Base-by-base conservation (phyloP, 2,113 vertebrate genomes). In the Pelodiscus sinensis region DNA sequence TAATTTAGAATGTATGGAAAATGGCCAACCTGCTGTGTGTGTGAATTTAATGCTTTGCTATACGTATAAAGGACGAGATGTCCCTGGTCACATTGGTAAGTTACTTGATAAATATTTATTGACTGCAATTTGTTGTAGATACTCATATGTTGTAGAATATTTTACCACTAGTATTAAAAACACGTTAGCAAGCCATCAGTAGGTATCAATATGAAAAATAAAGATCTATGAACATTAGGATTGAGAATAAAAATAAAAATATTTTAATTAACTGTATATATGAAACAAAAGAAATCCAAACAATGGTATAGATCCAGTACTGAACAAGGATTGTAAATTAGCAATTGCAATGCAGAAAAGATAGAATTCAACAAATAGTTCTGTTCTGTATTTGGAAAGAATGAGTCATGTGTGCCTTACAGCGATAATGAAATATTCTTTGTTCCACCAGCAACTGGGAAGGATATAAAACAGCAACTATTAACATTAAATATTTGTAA, bases 1-100 rank as follows among this genome's bases (percentile, higher is more conserved):
- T 38, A 96, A 97, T 88, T 94, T 97, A 57, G 96, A 98, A 85
- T 99, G 99, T 86, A 5, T 56, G 50, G 98, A 98, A 95, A 98
- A 97, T 87, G 98, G 98, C 84, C 95, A 97, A 81, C 98, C 98
- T 50, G 97, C 98, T 2, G 96, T 97, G 79, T 99, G 99, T 92
- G 95, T 99, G 96, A 96, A 98, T 44, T 84, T 99, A 65, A 98
- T 89, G 3, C 94, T 99, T n/a, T 99, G 99, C 95, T 99, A 99
- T 97, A 97, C 88, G 77, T 98, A 99, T 38, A 94, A 91, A 31
- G 99, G 99, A 95, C 98, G 97, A 94, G 96, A 97, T 4, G 98
- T 98, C 78, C 98, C 96, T 68, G 98, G 98, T 92, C 96, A 96
- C 38, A 98, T 99, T 86, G 99, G 99, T 99, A 97, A 98, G 98